These are phyloP conservation scores for Himalopsyche kuldschensis DNA, from an alignment of 2,888 invertebrate species.

Conservation along the genomic window DNA sequence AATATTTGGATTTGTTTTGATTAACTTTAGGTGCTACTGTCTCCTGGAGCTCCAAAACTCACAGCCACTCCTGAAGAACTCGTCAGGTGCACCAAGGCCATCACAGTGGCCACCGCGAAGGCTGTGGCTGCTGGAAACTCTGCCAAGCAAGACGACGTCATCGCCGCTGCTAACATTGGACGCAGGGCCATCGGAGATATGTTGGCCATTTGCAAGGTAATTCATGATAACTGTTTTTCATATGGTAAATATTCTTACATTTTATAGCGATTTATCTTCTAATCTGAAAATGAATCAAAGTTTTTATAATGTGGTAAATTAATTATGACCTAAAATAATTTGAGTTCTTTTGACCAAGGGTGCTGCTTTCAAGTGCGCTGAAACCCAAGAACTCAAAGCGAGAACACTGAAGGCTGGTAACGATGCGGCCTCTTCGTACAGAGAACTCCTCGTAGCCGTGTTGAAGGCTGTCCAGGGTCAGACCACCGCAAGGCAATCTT, in stretches of 20 bases:
- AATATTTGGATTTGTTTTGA: not conserved
- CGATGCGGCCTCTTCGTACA: constrained; percentile 83
- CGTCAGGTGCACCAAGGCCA: constrained; percentile 89
- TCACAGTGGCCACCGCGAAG: constrained; percentile 91
- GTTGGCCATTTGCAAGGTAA: constrained; percentile 81
- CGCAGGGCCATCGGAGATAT: constrained; percentile 93
- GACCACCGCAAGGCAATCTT: constrained; percentile 61
- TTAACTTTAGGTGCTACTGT: constrained; percentile 62
- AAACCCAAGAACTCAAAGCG: constrained; percentile 73
- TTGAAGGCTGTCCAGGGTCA: constrained; percentile 60
- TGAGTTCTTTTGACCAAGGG: constrained; percentile 51
- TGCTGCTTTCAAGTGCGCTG: constrained; percentile 75
- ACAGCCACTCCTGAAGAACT: constrained; percentile 88
- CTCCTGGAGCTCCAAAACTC: constrained; percentile 52
- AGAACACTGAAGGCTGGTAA: constrained; percentile 81
- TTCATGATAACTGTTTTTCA: too few relatives aligned
- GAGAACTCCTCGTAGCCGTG: constrained; percentile 83
- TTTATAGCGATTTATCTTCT: too few relatives aligned
- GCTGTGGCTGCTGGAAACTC: constrained; percentile 93
- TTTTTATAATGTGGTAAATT: not conserved
- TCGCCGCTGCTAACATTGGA: constrained; percentile 93
- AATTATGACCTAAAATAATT: not conserved
- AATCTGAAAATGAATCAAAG: too few relatives aligned
- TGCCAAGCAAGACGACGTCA: constrained; percentile 90
- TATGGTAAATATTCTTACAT: too few relatives aligned